Percentiles rank a stretch among this genome's conserved stretches.
Evolutionary conservation across 2,113 vertebrate species (phyloP).

Genomic region (Monopterus albus): DNA sequence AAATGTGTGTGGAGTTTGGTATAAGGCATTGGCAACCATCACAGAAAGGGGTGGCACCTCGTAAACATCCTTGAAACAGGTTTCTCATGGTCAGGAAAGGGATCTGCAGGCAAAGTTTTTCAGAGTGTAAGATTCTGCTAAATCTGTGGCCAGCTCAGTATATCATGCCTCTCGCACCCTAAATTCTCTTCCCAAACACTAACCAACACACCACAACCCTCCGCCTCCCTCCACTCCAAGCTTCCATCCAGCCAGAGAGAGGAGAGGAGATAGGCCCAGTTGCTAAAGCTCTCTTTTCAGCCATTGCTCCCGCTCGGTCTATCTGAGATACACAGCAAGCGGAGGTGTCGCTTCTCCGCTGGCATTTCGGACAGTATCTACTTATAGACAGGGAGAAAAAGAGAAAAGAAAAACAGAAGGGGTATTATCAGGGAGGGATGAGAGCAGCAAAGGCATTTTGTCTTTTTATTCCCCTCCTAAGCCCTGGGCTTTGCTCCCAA

Average conservation of each 20-base stretch:
- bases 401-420: slow-evolving; percentile 86
- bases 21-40: slow-evolving; percentile 37
- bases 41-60: slow-evolving; percentile 64
- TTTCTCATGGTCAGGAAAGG: slow-evolving; percentile 70
- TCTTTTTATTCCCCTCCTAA: slow-evolving; percentile 89
- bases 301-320: slow-evolving; percentile 80
- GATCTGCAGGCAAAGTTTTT: slow-evolving; percentile 78
- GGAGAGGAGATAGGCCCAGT: slow-evolving; percentile 82
- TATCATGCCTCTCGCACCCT: slow-evolving; percentile 79
- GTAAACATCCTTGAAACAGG: slow-evolving; percentile 77
- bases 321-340: slow-evolving; percentile 86
- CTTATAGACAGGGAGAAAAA: slow-evolving; percentile 83
- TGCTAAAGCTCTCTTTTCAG: slow-evolving; percentile 87
- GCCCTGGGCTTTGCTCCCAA: slow-evolving; percentile 88
- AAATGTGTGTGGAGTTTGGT: slow-evolving; percentile 55
- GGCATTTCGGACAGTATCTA: slow-evolving; percentile 89
- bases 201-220: slow-evolving; percentile 66
- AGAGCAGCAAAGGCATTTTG: slow-evolving; percentile 88
- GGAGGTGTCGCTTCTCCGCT: slow-evolving; percentile 87
- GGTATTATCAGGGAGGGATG: slow-evolving; percentile 89
- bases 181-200: slow-evolving; percentile 77
- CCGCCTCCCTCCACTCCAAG: slow-evolving; percentile 69
- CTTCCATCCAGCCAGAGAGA: slow-evolving; percentile 78
- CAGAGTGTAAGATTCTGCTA: slow-evolving; percentile 72
- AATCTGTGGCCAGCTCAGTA: slow-evolving; percentile 79